Evolutionary conservation across 1,140 invertebrate species (phyloP), one percentile per base, ranked within the genome.

Genomic region (Drosophila murphyi): DNA sequence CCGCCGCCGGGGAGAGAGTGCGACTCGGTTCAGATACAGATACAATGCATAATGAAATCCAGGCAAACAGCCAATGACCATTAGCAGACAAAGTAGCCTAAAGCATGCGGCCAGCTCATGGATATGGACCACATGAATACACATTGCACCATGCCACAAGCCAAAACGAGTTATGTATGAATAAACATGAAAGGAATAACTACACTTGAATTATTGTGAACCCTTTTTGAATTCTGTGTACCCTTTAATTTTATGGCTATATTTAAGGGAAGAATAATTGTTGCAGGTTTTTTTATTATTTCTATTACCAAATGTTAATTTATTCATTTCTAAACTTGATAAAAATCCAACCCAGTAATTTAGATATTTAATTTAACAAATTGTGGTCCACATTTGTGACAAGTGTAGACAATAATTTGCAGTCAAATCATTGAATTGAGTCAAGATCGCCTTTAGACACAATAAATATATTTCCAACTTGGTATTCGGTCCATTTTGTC

Each of bases 1-100:
- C 0, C 20, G 20, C 20, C 20, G 37, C 7, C 7, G 5, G 28
- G 3, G 64, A 41, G 29, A 62, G 62, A 61, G 50, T 12, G 47
- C 31, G 20, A 37, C 29, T 29, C 10, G 7, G 10, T 10, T 10
- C 20, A 7, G 47, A 47, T 37, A 41, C 47, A 54, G 39, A 70
- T 50, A 75, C 57, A 75, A 75, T 88, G 83, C 83, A 88, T 87
- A 83, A 87, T 87, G 85, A 64, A 82, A 80, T 75, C 70, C 77
- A 73, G 61, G 45, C 31, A 43, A 76, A 87, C 80, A 87, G 52
- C 76, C 83, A 80, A 89, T 88, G 76, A 83, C 83, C 83, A 89
- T 88, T 89, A 88, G 85, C 72, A 69, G 72, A 60, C 70, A 76
- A 76, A 80, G 60, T 83, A 54, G 85, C 83, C 85, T 56, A 76